phyloP scores from a whole-genome alignment of 2,113 vertebrate species.

The Phyllopteryx taeniolatus region DNA sequence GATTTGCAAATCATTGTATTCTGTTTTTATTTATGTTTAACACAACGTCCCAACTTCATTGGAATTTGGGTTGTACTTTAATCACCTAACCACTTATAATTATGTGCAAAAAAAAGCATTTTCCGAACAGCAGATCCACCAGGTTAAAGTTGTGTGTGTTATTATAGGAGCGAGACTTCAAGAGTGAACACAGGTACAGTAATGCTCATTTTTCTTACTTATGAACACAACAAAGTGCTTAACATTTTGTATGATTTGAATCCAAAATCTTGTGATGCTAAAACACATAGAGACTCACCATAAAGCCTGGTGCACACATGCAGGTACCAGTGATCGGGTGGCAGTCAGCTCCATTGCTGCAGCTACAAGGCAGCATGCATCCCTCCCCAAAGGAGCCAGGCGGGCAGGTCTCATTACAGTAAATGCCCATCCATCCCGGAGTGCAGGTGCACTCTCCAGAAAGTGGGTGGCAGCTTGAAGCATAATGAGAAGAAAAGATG shows the following conservation, averaged over 20 bases:
- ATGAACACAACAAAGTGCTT: background rate
- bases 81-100: background rate
- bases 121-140: no score
- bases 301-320: conserved; percentile 87
- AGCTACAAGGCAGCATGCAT: conserved; percentile 83
- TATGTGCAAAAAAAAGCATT: background rate
- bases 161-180: background rate
- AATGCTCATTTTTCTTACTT: background rate
- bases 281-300: conserved; percentile 71
- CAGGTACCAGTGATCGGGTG: conserved; percentile 86
- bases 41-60: no score
- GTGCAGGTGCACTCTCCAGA: conserved; percentile 92
- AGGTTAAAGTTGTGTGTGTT: background rate
- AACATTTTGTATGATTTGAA: background rate
- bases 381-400: conserved; percentile 83
- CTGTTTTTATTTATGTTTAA: no score
- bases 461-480: conserved; percentile 89
- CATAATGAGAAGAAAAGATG: conserved; percentile 43
- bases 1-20: no score
- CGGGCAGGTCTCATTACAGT: conserved; percentile 93
- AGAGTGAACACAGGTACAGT: background rate
- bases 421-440: conserved; percentile 89
- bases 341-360: conserved; percentile 90
- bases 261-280: background rate
- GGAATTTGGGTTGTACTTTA: no score